Conservation (phyloP, 2,113 vertebrate species). For the Mesitornis unicolor region DNA sequence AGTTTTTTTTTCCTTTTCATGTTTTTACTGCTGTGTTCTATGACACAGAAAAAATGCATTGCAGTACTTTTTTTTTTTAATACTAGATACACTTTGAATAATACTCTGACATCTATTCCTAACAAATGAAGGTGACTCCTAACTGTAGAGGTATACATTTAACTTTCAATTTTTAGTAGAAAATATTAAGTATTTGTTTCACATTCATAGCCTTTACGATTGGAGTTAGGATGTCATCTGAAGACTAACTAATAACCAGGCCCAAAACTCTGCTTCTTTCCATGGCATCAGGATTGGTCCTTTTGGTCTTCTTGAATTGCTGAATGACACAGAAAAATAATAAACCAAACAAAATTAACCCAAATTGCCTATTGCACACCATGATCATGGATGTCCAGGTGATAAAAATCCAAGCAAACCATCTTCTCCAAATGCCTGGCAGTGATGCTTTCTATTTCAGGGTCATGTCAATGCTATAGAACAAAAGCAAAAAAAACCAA, state of each 20-base stretch:
- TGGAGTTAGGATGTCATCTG: background rate
- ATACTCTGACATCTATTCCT: background rate
- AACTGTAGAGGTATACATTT: background rate
- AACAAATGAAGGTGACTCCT: background rate
- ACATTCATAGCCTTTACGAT: background rate
- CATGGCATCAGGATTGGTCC: background rate
- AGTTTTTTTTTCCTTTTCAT: background rate
- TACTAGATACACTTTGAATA: background rate
- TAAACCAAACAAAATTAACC: slow-evolving; percentile 17
- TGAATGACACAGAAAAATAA: slow-evolving; percentile 18
- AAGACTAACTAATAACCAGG: background rate
- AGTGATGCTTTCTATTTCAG: slow-evolving; percentile 59
- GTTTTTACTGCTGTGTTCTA: background rate
- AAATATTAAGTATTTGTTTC: background rate
- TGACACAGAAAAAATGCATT: background rate
- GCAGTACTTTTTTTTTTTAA: background rate
- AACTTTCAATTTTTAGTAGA: background rate
- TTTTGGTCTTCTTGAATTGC: slow-evolving; percentile 17
- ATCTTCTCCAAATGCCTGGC: slow-evolving; percentile 7
- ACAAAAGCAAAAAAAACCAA: background rate
- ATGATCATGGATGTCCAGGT: background rate
- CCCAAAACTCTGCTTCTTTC: background rate
- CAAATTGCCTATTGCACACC: background rate
- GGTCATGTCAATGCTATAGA: slow-evolving; percentile 69
- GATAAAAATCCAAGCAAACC: background rate